Base-by-base conservation (phyloP, 1,140 invertebrate species). In the Euura saliciscinereae region DNA sequence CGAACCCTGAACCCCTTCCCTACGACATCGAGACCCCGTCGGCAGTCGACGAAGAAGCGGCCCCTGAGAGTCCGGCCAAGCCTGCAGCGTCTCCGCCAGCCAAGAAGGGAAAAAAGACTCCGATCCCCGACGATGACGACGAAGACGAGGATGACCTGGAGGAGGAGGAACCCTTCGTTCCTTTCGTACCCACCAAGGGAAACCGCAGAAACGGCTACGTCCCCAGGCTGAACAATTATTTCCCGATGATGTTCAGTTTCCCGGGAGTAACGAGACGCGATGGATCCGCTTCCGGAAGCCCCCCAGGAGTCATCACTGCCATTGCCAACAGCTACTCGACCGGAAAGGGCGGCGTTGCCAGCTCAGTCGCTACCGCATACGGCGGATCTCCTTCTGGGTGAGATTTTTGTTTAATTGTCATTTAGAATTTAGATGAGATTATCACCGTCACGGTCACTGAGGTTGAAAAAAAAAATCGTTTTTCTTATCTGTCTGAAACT, bases 301-400 rank as follows among this genome's bases (percentile, higher is more conserved):
- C 73, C 1, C 83, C 85, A 43, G 85, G 84, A 11, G 71, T 82
- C 2, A 83, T 88, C 4, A 88, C 88, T 0, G 88, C 89, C 0
- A 85, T 90, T 6, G 89, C 89, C 5, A 90, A 90, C 73, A 89
- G 89, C 78, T 89, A 88, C 69, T 89, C 88, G 11, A 88, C 87
- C 46, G 82, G 83, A 2, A 86, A 83, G 74, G 82, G 87, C n/a
- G 89, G 88, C 2, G 81, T 90, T 8, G 89, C 89, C 2, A 87
- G 85, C 71, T 89, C 88, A 8, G 85, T 89, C 11, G 89, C 89
- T 0, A 86, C 88, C 43, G 88, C 87, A 51, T 89, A 89, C 69
- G 88, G 88, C 3, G 84, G 84, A 68, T 77, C 79, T 43, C 79
- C 83, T 0, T 77, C 78, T 45, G 80, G 80, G 83, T 86, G 76